Conservation (phyloP, 2,888 invertebrate species). For the Drosophila nigritarsus region DNA sequence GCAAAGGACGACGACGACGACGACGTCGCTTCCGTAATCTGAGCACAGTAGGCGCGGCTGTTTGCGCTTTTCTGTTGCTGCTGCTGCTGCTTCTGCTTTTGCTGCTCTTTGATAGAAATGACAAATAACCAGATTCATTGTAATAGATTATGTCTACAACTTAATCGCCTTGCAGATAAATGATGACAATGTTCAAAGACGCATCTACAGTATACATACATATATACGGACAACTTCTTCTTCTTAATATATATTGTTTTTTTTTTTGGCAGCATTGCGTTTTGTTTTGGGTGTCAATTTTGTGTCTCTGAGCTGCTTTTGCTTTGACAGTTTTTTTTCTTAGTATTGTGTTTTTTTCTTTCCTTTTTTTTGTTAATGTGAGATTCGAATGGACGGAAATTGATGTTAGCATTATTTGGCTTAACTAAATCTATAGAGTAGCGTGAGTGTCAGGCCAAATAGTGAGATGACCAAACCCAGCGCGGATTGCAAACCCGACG, state of each 20-base stretch:
- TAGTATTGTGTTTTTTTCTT: conserved; percentile 23
- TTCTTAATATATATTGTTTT: neutral
- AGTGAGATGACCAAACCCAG: conserved; percentile 77
- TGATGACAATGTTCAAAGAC: conserved; percentile 82
- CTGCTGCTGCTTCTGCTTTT: conserved; percentile 18
- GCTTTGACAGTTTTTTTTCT: conserved; percentile 52
- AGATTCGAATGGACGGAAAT: conserved; percentile 66
- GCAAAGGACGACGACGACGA: conserved; percentile 48
- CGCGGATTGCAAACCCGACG: conserved; percentile 88
- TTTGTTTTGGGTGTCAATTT: conserved; percentile 80
- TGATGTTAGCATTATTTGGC: conserved; percentile 62
- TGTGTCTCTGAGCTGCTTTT: conserved; percentile 63
- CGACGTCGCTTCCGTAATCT: conserved; percentile 81
- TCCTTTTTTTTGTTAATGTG: conserved; percentile 38
- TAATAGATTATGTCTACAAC: conserved; percentile 85
- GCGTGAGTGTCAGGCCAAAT: conserved; percentile 76
- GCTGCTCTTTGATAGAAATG: conserved; percentile 76
- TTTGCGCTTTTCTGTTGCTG: conserved; percentile 77
- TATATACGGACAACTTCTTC: conserved; percentile 27
- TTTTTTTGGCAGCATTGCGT: conserved; percentile 55
- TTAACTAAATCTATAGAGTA: conserved; percentile 83
- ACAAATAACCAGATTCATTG: conserved; percentile 85
- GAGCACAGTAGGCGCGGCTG: conserved; percentile 84
- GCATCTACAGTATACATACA: conserved; percentile 32
- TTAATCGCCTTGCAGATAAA: conserved; percentile 85